A percentile compares a stretch with the other conserved stretches of the same genome.
Conservation (phyloP, 2,797 vertebrate genomes). For the Pangasius mekongensis region DNA sequence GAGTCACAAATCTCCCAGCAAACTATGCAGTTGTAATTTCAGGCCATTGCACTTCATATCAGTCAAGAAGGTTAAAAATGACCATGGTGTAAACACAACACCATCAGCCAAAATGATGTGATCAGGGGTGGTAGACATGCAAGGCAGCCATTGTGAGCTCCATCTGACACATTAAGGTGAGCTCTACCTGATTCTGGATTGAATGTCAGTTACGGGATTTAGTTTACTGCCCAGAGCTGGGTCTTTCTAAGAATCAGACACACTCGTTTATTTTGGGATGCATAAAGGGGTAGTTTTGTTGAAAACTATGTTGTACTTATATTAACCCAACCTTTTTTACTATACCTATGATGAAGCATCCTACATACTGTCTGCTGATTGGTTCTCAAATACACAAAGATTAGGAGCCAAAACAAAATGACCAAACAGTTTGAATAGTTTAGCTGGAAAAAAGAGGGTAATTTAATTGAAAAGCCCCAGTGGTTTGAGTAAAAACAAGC, state of each 20-base stretch:
- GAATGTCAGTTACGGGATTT: slow-evolving; percentile 10
- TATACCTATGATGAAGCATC: background rate
- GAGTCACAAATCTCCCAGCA: slow-evolving; percentile 56
- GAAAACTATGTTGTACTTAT: background rate
- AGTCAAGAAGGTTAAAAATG: slow-evolving; percentile 40
- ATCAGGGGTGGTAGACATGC: slow-evolving; percentile 31
- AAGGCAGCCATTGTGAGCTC: background rate
- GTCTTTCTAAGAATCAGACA: slow-evolving; percentile 14
- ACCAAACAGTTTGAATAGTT: background rate
- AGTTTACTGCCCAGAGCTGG: background rate
- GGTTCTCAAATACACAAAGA: background rate
- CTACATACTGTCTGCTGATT: background rate
- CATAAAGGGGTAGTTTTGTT: background rate
- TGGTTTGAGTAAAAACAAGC: background rate
- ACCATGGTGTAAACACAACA: slow-evolving; percentile 52
- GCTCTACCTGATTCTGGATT: background rate
- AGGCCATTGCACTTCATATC: slow-evolving; percentile 27
- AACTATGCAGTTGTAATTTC: slow-evolving; percentile 45
- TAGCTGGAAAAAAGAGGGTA: background rate
- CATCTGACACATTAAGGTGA: background rate
- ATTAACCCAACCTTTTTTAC: background rate
- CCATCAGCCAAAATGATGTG: slow-evolving; percentile 47
- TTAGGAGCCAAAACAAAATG: background rate
- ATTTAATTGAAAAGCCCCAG: background rate
- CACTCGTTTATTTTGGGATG: background rate